Evolutionary conservation across 2,113 vertebrate genomes (phyloP).

Genomic region (Phoenicopterus ruber): DNA sequence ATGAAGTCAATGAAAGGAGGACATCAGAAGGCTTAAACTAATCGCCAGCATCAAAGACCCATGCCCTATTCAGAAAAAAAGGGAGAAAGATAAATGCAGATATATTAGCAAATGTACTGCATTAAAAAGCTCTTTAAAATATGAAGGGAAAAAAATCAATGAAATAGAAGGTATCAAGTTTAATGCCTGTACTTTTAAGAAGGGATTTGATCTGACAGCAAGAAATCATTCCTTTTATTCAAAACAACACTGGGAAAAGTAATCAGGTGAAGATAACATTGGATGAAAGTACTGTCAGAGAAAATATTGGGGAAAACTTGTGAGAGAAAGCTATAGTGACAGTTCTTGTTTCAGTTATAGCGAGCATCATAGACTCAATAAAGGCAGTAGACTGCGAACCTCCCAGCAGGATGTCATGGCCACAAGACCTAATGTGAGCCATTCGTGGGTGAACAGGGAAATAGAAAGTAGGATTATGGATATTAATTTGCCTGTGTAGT

Average conservation of each 20-base stretch:
- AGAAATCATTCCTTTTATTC: constrained; percentile 26
- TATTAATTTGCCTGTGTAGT: not conserved
- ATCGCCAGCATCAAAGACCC: not conserved
- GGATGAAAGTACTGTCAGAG: constrained; percentile 36
- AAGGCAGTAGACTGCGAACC: not conserved
- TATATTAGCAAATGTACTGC: not conserved
- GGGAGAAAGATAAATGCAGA: not conserved
- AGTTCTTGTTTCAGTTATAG: constrained; percentile 34
- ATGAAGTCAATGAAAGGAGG: not conserved
- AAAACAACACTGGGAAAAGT: constrained; percentile 5
- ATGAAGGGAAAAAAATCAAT: not conserved
- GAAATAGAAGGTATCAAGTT: not conserved
- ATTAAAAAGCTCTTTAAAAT: not conserved
- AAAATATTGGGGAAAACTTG: constrained; percentile 46
- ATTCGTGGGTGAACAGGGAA: not conserved
- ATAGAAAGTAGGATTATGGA: not conserved
- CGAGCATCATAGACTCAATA: not conserved
- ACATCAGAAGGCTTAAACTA: not conserved
- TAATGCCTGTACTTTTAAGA: not conserved
- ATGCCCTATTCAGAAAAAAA: not conserved
- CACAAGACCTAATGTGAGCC: not conserved
- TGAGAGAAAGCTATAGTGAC: constrained; percentile 36
- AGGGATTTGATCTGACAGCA: constrained; percentile 14
- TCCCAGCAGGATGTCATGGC: not conserved
- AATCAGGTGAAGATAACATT: constrained; percentile 53